Base-by-base conservation (phyloP, 2,113 vertebrate species). In the Ciconia maguari region DNA sequence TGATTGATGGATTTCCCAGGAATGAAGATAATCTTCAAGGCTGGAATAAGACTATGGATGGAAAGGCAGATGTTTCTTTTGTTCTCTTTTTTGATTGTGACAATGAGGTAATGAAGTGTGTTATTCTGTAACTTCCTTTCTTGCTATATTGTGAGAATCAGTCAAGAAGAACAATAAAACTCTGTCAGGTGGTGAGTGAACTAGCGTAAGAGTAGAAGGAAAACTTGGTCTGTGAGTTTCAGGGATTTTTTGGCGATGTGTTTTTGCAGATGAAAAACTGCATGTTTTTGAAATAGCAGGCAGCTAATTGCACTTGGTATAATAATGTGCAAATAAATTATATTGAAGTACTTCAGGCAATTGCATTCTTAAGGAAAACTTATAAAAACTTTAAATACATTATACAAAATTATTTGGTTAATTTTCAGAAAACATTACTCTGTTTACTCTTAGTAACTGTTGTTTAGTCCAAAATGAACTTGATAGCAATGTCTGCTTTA, bases 1-100 rank as follows among this genome's bases (percentile, higher is more conserved):
- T 99, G 89, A 99, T 99, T 91, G 99, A 99, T 86, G 99, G 99
- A 60, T 99, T 99, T 96, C 99, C 99, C 52, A 99, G 99, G 84
- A 99, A 99, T 89, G 97, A 99, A 97, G 99, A 99, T 98, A 99
- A 99, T 97, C 98, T 99, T 92, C 98, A 99, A 96, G 99, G 99
- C 48, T 99, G 99, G 99, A 99, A 97, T 64, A 98, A 75, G 13
- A 99, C 98, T 69, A 99, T 99, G 99, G 98, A 99, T 54, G 98
- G 97, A 89, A 99, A 99, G 90, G 99, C 99, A 5, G 98, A 99
- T 86, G 99, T 99, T 95, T 99, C 99, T 96, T 99, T 99, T 94
- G 99, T 99, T 96, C 98, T 99, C 44, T 99, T 99, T 97, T 99
- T 99, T 93, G 99, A 99, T 97, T 99, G 99, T 93, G 89, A 98